phyloP scores from a whole-genome alignment of 1,140 invertebrate species.

The Antheraea pernyi region DNA sequence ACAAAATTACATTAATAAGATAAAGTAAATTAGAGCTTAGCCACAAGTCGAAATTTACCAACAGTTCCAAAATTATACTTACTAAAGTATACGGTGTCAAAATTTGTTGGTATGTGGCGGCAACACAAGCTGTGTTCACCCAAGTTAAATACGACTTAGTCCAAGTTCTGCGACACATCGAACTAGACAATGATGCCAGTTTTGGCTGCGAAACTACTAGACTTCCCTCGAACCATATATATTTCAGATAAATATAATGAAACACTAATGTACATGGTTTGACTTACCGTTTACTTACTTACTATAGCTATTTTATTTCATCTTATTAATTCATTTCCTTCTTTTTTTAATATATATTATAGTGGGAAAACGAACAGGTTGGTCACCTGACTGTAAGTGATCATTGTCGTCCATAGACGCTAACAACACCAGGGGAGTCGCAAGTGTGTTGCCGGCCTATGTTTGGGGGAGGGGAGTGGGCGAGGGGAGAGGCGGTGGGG shows the following conservation, averaged over 20 bases:
- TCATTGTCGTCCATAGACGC: no score
- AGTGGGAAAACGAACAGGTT: no score
- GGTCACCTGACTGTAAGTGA: no score
- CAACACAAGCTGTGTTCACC: conserved; percentile 64
- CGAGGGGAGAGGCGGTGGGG: no score
- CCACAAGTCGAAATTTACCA: conserved; percentile 26
- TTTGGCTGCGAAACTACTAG: conserved; percentile 49
- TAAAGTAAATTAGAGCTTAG: conserved; percentile 35
- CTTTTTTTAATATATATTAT: no score
- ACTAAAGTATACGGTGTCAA: conserved; percentile 64
- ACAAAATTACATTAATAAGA: conserved; percentile 23
- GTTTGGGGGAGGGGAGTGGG: no score
- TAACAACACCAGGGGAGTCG: no score
- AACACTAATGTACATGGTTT: neutral
- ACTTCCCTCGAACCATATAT: conserved; percentile 32
- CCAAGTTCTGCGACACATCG: conserved; percentile 62
- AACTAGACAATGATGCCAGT: conserved; percentile 61
- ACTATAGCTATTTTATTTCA: no score
- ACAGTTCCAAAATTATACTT: conserved; percentile 49
- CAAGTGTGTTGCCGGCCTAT: no score
- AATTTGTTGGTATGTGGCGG: conserved; percentile 71
- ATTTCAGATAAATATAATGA: neutral
- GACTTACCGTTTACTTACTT: no score
- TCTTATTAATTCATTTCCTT: no score
- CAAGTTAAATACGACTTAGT: conserved; percentile 74